phyloP scores from a whole-genome alignment of 2,113 vertebrate genomes.

The Oxyura jamaicensis region DNA sequence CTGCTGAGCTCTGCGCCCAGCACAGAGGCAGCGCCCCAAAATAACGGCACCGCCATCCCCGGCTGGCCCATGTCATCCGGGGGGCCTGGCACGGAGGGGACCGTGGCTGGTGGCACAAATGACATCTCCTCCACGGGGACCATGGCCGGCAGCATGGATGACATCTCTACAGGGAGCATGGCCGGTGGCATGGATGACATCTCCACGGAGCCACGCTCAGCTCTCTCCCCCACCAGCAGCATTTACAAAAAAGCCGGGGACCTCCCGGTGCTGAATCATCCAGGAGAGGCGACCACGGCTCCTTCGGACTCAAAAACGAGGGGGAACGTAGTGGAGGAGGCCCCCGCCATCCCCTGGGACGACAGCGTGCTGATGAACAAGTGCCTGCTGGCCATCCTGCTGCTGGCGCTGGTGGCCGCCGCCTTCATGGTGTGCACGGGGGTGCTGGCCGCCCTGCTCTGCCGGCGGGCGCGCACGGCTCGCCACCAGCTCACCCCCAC shows the following conservation, averaged over 20 bases:
- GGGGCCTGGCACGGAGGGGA: neutral
- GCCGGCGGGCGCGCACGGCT: conserved; percentile 66
- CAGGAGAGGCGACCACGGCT: neutral
- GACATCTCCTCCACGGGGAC: fast-evolving
- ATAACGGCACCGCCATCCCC: neutral
- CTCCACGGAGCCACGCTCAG: fast-evolving
- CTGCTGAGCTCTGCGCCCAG: neutral
- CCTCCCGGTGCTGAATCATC: fast-evolving
- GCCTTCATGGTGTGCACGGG: conserved; percentile 83
- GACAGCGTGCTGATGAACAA: conserved; percentile 21
- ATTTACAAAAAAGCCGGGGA: neutral
- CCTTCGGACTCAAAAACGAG: fast-evolving
- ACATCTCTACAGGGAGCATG: neutral
- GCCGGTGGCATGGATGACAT: neutral
- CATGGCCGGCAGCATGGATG: neutral
- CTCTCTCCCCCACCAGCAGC: neutral
- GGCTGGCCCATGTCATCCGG: fast-evolving
- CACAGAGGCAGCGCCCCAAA: neutral
- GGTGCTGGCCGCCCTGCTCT: conserved; percentile 81
- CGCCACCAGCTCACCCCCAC: conserved; percentile 61
- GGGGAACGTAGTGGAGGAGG: fast-evolving
- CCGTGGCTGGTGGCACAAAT: neutral
- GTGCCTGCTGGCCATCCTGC: conserved; percentile 83
- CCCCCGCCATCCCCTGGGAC: neutral
- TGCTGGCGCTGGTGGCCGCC: conserved; percentile 80